Evolutionary conservation across 2,797 vertebrate species (phyloP).

Genomic region (Enteromius paludinosus): DNA sequence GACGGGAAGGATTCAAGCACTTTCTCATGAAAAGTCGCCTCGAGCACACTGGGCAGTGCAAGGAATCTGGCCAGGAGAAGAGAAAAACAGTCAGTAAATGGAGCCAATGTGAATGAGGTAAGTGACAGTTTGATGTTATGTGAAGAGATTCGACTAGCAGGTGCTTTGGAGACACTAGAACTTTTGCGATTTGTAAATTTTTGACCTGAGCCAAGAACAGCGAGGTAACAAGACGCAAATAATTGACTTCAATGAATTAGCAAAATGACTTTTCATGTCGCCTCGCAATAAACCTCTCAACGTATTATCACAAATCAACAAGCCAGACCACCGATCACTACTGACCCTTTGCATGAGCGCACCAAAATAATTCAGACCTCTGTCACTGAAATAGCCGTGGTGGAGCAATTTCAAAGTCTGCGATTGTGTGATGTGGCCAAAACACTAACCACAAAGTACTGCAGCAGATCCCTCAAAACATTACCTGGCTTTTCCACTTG

Average conservation of each 20-base stretch:
- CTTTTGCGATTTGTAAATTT: slow-evolving; percentile 14
- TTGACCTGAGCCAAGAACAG: slow-evolving; percentile 13
- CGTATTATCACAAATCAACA: slow-evolving; percentile 31
- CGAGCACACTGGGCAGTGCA: neutral
- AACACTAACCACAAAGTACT: slow-evolving; percentile 69
- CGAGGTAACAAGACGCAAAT: neutral
- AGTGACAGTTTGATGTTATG: slow-evolving; percentile 44
- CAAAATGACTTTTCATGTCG: slow-evolving; percentile 5
- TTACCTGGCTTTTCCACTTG: slow-evolving; percentile 66
- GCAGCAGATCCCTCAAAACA: slow-evolving; percentile 67
- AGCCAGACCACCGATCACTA: slow-evolving; percentile 1
- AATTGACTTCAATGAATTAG: slow-evolving; percentile 4
- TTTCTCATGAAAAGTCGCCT: slow-evolving; percentile 6
- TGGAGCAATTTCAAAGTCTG: slow-evolving; percentile 64
- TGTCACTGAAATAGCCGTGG: slow-evolving; percentile 71
- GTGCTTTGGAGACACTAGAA: slow-evolving; percentile 34
- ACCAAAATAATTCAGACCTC: slow-evolving; percentile 27
- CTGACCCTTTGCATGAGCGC: slow-evolving; percentile 8
- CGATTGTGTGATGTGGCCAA: slow-evolving; percentile 70
- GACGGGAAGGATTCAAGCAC: neutral
- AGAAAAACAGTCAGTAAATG: slow-evolving; percentile 17
- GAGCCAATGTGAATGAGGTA: slow-evolving; percentile 44
- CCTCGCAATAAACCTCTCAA: slow-evolving; percentile 14
- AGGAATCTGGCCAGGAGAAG: slow-evolving; percentile 25
- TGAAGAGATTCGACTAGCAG: slow-evolving; percentile 38